Evolutionary conservation across 2,888 invertebrate genomes (phyloP).

Genomic region (Salpingus planirostris): DNA sequence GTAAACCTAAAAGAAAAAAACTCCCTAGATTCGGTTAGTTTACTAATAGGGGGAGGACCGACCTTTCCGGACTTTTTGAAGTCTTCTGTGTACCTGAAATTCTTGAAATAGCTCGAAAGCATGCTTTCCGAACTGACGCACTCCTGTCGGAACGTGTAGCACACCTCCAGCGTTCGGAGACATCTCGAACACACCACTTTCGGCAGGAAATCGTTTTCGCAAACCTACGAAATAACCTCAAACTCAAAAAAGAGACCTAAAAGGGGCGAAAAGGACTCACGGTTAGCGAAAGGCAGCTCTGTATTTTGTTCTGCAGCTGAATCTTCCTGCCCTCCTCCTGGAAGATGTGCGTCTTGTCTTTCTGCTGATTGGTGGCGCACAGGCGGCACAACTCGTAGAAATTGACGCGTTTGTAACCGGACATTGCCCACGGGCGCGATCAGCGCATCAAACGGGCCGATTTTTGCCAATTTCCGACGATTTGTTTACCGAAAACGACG

Average conservation of each 20-base stretch:
- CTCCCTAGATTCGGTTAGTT: constrained; percentile 21
- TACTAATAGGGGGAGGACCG: too few species aligned
- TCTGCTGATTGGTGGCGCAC: constrained; percentile 59
- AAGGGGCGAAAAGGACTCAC: constrained; percentile 35
- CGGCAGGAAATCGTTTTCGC: constrained; percentile 59
- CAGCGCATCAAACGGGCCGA: constrained; percentile 5
- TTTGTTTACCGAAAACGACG: constrained; percentile 12
- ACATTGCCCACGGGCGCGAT: constrained; percentile 49
- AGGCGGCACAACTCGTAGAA: constrained; percentile 63
- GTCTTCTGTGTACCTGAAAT: constrained; percentile 51
- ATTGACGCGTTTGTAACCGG: constrained; percentile 60
- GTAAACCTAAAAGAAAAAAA: constrained; percentile 42
- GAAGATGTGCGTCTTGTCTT: constrained; percentile 57
- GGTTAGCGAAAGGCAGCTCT: constrained; percentile 54
- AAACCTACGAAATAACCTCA: constrained; percentile 43
- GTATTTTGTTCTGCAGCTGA: constrained; percentile 56
- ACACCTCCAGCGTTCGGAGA: constrained; percentile 52
- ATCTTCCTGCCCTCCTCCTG: constrained; percentile 56
- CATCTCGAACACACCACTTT: constrained; percentile 60
- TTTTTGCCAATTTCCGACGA: constrained; percentile 5
- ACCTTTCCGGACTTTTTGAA: constrained; percentile 55
- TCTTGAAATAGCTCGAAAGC: constrained; percentile 57
- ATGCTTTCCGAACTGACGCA: constrained; percentile 58
- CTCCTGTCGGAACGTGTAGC: constrained; percentile 53
- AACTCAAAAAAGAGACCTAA: not conserved